Conservation (phyloP, 1,140 invertebrate species). For the Brachystomella parvula region DNA sequence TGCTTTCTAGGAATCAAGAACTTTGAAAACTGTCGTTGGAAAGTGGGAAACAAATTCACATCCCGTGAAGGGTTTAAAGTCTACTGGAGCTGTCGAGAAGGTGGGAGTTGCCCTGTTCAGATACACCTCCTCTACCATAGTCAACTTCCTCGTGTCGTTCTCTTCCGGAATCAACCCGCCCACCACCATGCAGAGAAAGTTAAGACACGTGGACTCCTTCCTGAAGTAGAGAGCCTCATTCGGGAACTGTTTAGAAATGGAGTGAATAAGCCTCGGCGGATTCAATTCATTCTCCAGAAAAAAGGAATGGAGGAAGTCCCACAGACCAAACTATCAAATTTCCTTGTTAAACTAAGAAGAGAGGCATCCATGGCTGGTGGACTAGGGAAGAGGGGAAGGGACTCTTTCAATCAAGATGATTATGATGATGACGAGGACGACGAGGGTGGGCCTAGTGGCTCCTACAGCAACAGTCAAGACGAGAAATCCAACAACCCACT, state of each 20-base stretch:
- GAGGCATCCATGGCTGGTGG: neutral
- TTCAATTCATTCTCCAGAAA: constrained; percentile 1
- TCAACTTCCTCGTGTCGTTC: constrained; percentile 1
- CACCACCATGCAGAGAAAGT: constrained; percentile 1
- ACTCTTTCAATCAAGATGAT: neutral
- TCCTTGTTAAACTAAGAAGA: neutral
- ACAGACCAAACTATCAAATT: neutral
- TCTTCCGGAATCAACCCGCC: neutral
- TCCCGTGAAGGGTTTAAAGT: constrained; percentile 3
- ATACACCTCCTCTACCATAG: constrained; percentile 2
- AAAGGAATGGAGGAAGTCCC: constrained; percentile 3
- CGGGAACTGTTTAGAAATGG: neutral
- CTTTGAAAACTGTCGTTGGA: constrained; percentile 7
- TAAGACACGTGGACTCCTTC: neutral
- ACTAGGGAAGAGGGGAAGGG: neutral
- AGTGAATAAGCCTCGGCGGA: neutral
- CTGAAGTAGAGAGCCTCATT: constrained; percentile 5
- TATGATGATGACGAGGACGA: neutral
- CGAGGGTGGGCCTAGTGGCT: neutral
- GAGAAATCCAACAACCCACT: neutral
- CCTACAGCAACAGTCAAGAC: neutral
- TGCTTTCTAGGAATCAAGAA: constrained; percentile 7
- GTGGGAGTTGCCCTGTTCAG: neutral
- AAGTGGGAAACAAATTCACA: constrained; percentile 4
- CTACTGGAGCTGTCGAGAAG: constrained; percentile 4